Conservation (phyloP, 2,888 invertebrate species). For the Chrysomela aeneicollis region DNA sequence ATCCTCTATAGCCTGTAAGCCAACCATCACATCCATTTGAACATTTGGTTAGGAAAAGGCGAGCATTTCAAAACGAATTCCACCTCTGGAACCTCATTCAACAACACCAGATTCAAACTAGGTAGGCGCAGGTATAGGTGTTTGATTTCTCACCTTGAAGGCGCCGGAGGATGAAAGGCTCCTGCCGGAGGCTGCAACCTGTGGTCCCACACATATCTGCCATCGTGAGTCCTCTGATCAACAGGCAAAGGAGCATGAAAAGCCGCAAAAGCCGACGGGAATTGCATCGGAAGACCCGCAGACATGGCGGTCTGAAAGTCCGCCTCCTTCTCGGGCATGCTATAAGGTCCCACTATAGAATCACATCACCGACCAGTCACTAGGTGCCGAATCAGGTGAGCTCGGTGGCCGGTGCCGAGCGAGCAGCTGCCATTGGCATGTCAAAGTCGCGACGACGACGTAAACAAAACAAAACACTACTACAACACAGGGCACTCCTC, state of each 20-base stretch:
- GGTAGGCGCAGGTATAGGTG: no score
- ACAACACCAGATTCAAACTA: no score
- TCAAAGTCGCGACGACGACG: not conserved
- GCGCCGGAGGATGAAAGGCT: conserved; percentile 55
- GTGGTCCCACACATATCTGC: conserved; percentile 60
- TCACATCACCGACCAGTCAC: no score
- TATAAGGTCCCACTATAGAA: no score
- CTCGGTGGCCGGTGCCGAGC: conserved; percentile 19
- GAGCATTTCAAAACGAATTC: no score
- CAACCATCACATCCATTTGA: no score
- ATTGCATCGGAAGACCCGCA: conserved; percentile 60
- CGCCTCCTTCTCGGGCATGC: conserved; percentile 61
- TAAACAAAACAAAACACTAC: not conserved
- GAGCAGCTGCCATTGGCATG: not conserved
- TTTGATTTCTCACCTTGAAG: conserved; percentile 41
- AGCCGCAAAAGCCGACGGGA: conserved; percentile 63
- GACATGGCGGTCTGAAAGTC: conserved; percentile 60
- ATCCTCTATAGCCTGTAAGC: no score
- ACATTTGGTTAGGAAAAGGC: no score
- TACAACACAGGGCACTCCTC: conserved; percentile 32
- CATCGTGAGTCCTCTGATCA: conserved; percentile 65
- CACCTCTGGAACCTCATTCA: no score
- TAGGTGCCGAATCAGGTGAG: conserved; percentile 28
- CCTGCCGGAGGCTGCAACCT: conserved; percentile 57
- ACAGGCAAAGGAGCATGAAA: conserved; percentile 69